phyloP scores from a whole-genome alignment of 1,140 invertebrate genomes.

The Chionoecetes opilio region DNA sequence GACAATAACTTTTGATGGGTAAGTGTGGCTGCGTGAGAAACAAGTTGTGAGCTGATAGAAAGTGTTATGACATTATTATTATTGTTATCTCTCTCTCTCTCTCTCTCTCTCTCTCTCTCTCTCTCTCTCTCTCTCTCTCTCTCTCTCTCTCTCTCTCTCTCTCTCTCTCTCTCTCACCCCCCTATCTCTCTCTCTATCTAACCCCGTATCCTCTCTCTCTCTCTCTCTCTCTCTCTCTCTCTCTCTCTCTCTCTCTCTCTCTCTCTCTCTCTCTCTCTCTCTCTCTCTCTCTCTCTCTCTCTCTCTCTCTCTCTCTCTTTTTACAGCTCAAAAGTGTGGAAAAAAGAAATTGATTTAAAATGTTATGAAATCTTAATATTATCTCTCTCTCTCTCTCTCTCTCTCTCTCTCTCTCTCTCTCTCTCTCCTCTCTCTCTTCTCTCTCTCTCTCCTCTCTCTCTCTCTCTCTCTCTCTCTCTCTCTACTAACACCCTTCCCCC shows the following conservation, averaged over 20 bases:
- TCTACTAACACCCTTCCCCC: background rate
- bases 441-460: background rate
- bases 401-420: background rate
- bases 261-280: background rate
- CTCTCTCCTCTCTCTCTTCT: background rate
- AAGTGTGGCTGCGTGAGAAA: too few species aligned
- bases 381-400: background rate
- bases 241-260: background rate
- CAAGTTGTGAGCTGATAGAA: too few species aligned
- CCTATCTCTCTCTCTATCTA: too few species aligned
- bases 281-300: background rate
- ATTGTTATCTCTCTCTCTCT: too few species aligned
- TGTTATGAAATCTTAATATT: too few species aligned
- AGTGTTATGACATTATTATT: too few species aligned
- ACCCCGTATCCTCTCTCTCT: background rate
- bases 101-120: too few species aligned
- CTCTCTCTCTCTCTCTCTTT: background rate
- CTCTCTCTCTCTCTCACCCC: background rate
- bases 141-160: background rate
- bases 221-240: background rate
- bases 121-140: constrained; percentile 37
- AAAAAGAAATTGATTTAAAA: too few species aligned
- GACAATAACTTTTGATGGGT: too few species aligned
- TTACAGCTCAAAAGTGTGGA: too few species aligned
- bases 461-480: background rate